phyloP scores from a whole-genome alignment of 2,797 vertebrate species.

The Notamacropus eugenii region DNA sequence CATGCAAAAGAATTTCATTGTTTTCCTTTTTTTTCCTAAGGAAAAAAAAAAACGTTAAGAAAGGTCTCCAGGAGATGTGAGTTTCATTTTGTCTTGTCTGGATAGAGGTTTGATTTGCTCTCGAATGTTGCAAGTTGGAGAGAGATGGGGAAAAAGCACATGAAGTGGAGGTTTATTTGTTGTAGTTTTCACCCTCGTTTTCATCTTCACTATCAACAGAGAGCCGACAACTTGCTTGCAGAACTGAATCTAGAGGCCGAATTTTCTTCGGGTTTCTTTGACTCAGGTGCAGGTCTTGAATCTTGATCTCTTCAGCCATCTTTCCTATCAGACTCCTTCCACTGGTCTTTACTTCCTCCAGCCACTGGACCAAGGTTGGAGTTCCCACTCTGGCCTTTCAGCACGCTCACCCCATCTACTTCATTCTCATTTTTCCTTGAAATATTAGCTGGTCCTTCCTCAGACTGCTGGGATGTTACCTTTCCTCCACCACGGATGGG shows the following conservation, averaged over 20 bases:
- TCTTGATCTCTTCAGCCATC: slow-evolving; percentile 92
- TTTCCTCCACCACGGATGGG: slow-evolving; percentile 75
- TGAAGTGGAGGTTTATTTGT: slow-evolving; percentile 81
- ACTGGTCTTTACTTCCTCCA: slow-evolving; percentile 90
- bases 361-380: slow-evolving; percentile 89
- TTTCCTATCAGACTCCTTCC: slow-evolving; percentile 93
- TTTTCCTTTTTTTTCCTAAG: slow-evolving; percentile 36
- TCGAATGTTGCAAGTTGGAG: slow-evolving; percentile 78
- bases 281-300: slow-evolving; percentile 92
- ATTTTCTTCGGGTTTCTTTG: slow-evolving; percentile 94
- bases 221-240: slow-evolving; percentile 95
- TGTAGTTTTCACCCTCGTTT: slow-evolving; percentile 87
- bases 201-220: slow-evolving; percentile 93
- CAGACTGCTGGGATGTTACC: slow-evolving; percentile 51
- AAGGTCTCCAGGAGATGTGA: slow-evolving; percentile 84
- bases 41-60: slow-evolving; percentile 72
- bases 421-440: slow-evolving; percentile 90
- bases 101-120: slow-evolving; percentile 83
- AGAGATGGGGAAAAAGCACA: slow-evolving; percentile 77
- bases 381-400: slow-evolving; percentile 87
- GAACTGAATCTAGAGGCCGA: slow-evolving; percentile 94
- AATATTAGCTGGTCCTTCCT: slow-evolving; percentile 19
- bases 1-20: slow-evolving; percentile 84
- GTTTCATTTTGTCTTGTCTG: slow-evolving; percentile 83
- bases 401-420: slow-evolving; percentile 86